Percentiles rank a stretch among this genome's conserved stretches.
These are phyloP conservation scores for Pterostichus madidus DNA, from an alignment of 2,888 invertebrate species.

Conservation along the genomic window DNA sequence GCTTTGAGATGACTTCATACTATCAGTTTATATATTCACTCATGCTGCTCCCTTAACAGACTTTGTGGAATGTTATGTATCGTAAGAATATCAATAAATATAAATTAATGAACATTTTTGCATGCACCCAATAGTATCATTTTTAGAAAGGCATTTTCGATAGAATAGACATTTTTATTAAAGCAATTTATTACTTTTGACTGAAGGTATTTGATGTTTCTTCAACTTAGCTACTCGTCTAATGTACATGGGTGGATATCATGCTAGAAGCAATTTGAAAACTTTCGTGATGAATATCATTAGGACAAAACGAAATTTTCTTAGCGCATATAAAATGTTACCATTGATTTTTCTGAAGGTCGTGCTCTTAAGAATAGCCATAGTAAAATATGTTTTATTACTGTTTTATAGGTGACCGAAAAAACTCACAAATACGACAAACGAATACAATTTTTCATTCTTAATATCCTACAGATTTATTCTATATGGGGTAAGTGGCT, in stretches of 20 bases:
- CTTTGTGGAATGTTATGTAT: background rate
- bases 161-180: slow-evolving; percentile 46
- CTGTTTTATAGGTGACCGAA: slow-evolving; percentile 28
- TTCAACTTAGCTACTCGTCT: slow-evolving; percentile 47
- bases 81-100: background rate
- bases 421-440: too few species aligned
- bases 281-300: slow-evolving; percentile 65
- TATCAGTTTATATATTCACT: slow-evolving; percentile 21
- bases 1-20: slow-evolving; percentile 29
- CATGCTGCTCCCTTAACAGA: background rate
- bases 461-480: background rate
- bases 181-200: slow-evolving; percentile 41
- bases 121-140: slow-evolving; percentile 9
- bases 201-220: slow-evolving; percentile 16
- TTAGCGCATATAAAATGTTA: slow-evolving; percentile 39
- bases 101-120: slow-evolving; percentile 24
- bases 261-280: slow-evolving; percentile 55
- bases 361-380: slow-evolving; percentile 39
- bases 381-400: slow-evolving; percentile 54
- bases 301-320: slow-evolving; percentile 63
- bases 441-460: too few species aligned
- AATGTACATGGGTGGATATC: slow-evolving; percentile 50
- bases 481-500: too few species aligned
- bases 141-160: slow-evolving; percentile 9
- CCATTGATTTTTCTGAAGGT: slow-evolving; percentile 60